Evolutionary conservation across 2,113 vertebrate species (phyloP), one percentile per base, ranked within the genome.

Genomic region (Pongo pygmaeus): DNA sequence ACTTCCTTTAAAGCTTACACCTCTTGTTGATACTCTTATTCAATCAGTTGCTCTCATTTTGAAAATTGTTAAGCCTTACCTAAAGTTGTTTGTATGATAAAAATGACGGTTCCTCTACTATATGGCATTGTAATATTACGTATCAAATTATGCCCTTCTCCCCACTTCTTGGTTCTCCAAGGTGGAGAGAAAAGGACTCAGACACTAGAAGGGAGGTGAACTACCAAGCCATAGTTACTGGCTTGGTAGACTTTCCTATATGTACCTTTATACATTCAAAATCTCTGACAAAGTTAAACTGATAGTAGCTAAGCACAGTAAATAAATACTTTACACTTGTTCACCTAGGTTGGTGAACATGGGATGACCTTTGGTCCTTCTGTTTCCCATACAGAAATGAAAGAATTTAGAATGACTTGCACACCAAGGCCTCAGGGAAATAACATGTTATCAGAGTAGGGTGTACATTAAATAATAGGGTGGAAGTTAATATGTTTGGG

Each of bases 221-320:
- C 61, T 64, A 64, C 32, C 43, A 92, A 48, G 43, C 85, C 17
- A 22, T 84, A 92, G 57, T 64, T 22, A 64, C 27, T 96, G 55
- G 12, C 13, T 97, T 95, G 59, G 74, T 78, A 69, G 59, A 89
- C 35, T 75, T 94, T 22, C 27, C n/a, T 89, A 0, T 85, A 75
- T 23, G 9, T 95, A 78, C 52, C 77, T 94, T 96, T 96, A 79
- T 70, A 96, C 86, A 32, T n/a, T 79, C 4, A 61, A 79, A 95
- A 87, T 59, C 27, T 97, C 52, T 89, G 80, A 57, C 59, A 91
- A 93, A 84, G 70, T 27, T 96, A 84, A 88, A 50, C 43, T 93
- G 50, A 94, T 96, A 97, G 93, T 92, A 67, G 74, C 74, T 98
- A 93, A 94, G 57, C 55, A 93, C 30, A 89, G 85, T 90, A 93